A percentile compares a stretch with the other conserved stretches of the same genome.
Conservation (phyloP, 2,888 invertebrate genomes). For the Dione vanillae region DNA sequence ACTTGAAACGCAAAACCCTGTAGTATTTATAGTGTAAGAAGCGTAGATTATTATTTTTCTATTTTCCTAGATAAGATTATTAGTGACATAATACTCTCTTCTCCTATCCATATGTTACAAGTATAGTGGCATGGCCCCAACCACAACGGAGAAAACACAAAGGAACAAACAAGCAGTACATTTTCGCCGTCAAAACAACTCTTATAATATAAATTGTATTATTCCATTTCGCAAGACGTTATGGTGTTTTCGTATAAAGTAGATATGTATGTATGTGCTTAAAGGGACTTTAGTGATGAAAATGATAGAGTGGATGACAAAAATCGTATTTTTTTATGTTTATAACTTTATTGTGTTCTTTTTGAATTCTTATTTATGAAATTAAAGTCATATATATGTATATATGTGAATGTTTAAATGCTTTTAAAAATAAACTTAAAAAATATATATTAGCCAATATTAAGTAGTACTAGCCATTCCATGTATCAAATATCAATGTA, state of each 20-base stretch:
- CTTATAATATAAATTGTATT: conserved; percentile 73
- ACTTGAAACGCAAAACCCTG: too few species aligned
- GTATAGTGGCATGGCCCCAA: conserved; percentile 48
- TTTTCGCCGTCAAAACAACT: conserved; percentile 74
- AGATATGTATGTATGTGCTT: conserved; percentile 38
- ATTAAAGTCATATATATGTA: too few species aligned
- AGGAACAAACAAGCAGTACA: conserved; percentile 68
- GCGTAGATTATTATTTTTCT: too few species aligned
- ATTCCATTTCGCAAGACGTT: conserved; percentile 60
- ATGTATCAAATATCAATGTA: too few species aligned
- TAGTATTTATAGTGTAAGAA: too few species aligned
- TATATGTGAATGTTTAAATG: too few species aligned
- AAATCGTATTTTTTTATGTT: background rate
- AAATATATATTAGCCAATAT: too few species aligned
- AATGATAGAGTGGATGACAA: conserved; percentile 24
- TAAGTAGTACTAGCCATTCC: too few species aligned
- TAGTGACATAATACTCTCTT: background rate
- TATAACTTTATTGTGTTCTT: too few species aligned
- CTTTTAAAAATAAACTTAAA: too few species aligned
- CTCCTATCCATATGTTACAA: background rate
- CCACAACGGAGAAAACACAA: conserved; percentile 60
- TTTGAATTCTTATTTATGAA: too few species aligned
- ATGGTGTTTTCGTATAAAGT: conserved; percentile 47
- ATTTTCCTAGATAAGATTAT: too few species aligned
- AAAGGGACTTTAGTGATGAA: conserved; percentile 41